These are phyloP conservation scores for Epinotia ramella DNA, from an alignment of 2,888 invertebrate genomes.

Conservation along the genomic window DNA sequence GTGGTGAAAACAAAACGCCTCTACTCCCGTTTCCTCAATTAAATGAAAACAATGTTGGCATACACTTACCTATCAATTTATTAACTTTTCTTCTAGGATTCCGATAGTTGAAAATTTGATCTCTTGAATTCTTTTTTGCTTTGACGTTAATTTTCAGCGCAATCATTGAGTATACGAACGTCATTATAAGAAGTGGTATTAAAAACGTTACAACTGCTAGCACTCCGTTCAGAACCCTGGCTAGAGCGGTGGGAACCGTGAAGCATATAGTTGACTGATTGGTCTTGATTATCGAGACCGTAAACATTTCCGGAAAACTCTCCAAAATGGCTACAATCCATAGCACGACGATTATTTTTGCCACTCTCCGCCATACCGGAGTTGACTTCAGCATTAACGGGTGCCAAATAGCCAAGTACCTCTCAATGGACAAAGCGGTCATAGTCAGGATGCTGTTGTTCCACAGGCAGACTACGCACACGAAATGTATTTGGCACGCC, in stretches of 20 bases:
- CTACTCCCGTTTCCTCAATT: not conserved
- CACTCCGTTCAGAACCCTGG: slow-evolving; percentile 48
- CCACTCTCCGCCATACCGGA: slow-evolving; percentile 61
- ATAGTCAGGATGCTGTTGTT: slow-evolving; percentile 68
- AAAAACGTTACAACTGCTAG: slow-evolving; percentile 51
- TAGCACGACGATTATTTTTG: slow-evolving; percentile 56
- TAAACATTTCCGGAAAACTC: slow-evolving; percentile 52
- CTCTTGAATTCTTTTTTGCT: slow-evolving; percentile 48
- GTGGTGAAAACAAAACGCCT: not conserved
- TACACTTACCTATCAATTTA: slow-evolving; percentile 55
- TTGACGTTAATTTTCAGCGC: slow-evolving; percentile 53
- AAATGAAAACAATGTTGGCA: not conserved
- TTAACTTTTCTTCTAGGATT: slow-evolving; percentile 55
- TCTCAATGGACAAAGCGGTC: slow-evolving; percentile 67
- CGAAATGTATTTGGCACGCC: slow-evolving; percentile 64
- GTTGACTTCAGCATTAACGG: slow-evolving; percentile 60
- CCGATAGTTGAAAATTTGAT: slow-evolving; percentile 52
- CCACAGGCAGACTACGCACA: slow-evolving; percentile 62
- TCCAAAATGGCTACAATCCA: slow-evolving; percentile 54
- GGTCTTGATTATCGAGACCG: slow-evolving; percentile 50
- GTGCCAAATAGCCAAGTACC: slow-evolving; percentile 67
- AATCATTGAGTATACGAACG: slow-evolving; percentile 55
- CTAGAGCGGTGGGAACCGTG: slow-evolving; percentile 43
- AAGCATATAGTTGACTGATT: slow-evolving; percentile 51
- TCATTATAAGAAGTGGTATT: slow-evolving; percentile 54